Percentiles rank a stretch among this genome's conserved stretches.
Conservation (phyloP, 1,140 invertebrate species). For the Chironomus striatipennis region DNA sequence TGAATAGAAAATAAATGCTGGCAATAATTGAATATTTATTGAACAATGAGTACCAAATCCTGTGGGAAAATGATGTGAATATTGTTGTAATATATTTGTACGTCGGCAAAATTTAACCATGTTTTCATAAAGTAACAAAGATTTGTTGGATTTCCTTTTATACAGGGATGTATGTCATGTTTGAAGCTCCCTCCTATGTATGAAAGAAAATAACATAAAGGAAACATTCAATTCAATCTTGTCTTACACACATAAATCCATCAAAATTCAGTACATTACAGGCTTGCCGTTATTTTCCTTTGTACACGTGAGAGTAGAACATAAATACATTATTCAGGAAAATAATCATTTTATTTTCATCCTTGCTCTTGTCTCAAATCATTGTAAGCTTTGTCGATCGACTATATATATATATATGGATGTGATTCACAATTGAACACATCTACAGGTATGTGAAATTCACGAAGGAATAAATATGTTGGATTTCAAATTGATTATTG, state of each 20-base stretch:
- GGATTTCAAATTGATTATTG: slow-evolving; percentile 20
- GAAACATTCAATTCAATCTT: slow-evolving; percentile 22
- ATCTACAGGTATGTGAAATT: neutral
- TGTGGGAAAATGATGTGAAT: slow-evolving; percentile 14
- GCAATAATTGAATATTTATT: slow-evolving; percentile 23
- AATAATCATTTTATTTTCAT: slow-evolving; percentile 17
- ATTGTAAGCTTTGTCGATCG: too few species aligned
- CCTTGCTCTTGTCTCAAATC: too few species aligned
- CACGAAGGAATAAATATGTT: slow-evolving; percentile 18
- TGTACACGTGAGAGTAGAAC: slow-evolving; percentile 9
- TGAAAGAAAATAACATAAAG: neutral
- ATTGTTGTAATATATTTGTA: slow-evolving; percentile 7
- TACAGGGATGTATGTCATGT: too few species aligned
- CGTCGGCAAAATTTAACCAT: neutral
- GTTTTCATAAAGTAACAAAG: too few species aligned
- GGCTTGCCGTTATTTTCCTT: neutral
- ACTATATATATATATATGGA: too few species aligned
- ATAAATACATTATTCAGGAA: neutral
- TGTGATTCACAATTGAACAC: neutral
- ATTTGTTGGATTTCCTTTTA: too few species aligned
- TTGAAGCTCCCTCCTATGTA: neutral
- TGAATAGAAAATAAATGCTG: slow-evolving; percentile 15
- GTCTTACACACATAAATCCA: slow-evolving; percentile 23
- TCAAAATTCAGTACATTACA: slow-evolving; percentile 13
- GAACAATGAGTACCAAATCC: slow-evolving; percentile 17